These are phyloP conservation scores for Chymomyza caudatula DNA, from an alignment of 2,888 invertebrate genomes.

Conservation along the genomic window DNA sequence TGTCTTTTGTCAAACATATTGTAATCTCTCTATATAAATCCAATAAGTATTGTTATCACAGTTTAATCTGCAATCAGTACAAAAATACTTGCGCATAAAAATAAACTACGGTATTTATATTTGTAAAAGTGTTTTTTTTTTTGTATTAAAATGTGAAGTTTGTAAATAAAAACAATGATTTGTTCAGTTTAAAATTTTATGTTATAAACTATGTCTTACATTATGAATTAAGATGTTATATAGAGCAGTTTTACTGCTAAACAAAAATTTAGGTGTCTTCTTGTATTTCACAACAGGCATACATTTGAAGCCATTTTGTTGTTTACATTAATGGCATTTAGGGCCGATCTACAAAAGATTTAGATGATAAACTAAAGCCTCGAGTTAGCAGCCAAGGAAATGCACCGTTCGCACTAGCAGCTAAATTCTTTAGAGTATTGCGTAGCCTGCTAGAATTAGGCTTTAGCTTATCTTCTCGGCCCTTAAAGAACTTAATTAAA, in stretches of 20 bases:
- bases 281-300: too few species aligned
- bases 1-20: constrained; percentile 34
- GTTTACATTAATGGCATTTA: too few species aligned
- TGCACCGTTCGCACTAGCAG: too few species aligned
- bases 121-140: constrained; percentile 28
- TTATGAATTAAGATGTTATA: constrained; percentile 16
- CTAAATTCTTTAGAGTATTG: too few species aligned
- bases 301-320: too few species aligned
- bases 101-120: constrained; percentile 39
- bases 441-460: too few species aligned
- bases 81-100: constrained; percentile 52
- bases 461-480: too few species aligned
- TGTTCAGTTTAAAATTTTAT: constrained; percentile 18
- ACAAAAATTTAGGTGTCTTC: too few species aligned
- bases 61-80: constrained; percentile 45
- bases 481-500: too few species aligned
- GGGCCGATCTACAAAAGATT: too few species aligned
- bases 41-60: constrained; percentile 45
- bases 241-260: constrained; percentile 50
- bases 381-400: too few species aligned
- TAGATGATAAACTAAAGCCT: too few species aligned
- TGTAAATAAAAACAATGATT: constrained; percentile 14
- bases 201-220: constrained; percentile 38
- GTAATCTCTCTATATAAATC: constrained; percentile 45
- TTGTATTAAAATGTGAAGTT: constrained; percentile 45